phyloP scores from a whole-genome alignment of 2,113 vertebrate species.

The Brienomyrus brachyistius region DNA sequence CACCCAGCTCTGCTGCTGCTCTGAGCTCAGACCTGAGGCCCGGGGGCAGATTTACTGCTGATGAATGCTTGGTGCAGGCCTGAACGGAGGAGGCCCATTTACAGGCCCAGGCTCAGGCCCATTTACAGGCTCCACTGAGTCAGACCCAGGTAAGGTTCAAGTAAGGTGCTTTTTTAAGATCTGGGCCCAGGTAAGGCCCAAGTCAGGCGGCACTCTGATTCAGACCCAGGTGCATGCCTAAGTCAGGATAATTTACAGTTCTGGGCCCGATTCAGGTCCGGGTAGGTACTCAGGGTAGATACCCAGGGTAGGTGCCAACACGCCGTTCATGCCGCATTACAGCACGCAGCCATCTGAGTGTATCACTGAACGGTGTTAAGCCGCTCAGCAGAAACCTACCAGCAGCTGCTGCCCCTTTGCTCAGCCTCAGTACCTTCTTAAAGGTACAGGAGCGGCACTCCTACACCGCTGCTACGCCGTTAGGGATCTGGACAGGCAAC shows the following conservation, averaged over 20 bases:
- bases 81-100: not conserved
- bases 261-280: not conserved
- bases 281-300: not conserved
- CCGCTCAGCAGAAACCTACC: not conserved
- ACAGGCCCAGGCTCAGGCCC: not conserved
- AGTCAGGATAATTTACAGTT: not conserved
- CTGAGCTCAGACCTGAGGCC: not conserved
- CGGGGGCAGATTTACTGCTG: not conserved
- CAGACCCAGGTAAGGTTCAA: too few relatives aligned
- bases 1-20: not conserved
- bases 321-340: not conserved
- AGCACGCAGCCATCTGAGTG: not conserved
- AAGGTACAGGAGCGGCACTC: not conserved
- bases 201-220: not conserved
- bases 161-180: too few relatives aligned
- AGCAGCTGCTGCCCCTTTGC: not conserved
- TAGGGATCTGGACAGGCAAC: not conserved
- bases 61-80: not conserved
- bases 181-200: not conserved
- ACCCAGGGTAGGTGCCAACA: not conserved
- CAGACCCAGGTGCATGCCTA: not conserved
- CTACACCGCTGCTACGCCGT: not conserved
- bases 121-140: too few relatives aligned
- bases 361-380: not conserved
- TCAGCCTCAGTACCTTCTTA: not conserved